Evolutionary conservation across 2,888 invertebrate genomes (phyloP).

Genomic region (Sepioteuthis lessoniana): DNA sequence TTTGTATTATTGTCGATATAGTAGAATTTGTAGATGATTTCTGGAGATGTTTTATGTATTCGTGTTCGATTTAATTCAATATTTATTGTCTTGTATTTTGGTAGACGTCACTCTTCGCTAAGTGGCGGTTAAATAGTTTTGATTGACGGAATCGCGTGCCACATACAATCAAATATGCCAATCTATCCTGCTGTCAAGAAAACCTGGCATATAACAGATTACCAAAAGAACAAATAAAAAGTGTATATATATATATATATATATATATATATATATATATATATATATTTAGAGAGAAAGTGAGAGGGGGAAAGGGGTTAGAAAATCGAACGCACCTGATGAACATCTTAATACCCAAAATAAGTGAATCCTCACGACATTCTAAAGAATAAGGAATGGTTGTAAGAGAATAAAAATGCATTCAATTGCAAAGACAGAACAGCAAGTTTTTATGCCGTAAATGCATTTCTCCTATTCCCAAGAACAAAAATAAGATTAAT

Average conservation of each 20-base stretch:
- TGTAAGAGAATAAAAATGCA: neutral
- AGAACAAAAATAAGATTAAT: neutral
- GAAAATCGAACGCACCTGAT: neutral
- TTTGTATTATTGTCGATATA: neutral
- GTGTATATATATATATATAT: neutral
- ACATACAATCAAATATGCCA: no score
- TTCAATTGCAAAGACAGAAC: neutral
- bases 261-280: constrained; percentile 40
- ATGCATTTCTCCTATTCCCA: neutral
- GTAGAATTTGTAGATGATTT: neutral
- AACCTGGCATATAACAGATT: neutral
- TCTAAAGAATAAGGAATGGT: neutral
- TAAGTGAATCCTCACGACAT: neutral
- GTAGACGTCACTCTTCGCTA: no score
- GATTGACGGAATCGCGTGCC: no score
- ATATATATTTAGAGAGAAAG: neutral
- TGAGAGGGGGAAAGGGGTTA: neutral
- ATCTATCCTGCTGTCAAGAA: no score
- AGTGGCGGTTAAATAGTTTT: no score
- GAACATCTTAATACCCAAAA: neutral
- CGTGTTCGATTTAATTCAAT: neutral
- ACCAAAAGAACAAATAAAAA: neutral
- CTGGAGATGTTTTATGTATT: neutral
- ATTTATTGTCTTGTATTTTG: no score
- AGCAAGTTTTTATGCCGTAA: neutral